Conservation (phyloP, 2,113 vertebrate species). For the Taurulus bubalis region DNA sequence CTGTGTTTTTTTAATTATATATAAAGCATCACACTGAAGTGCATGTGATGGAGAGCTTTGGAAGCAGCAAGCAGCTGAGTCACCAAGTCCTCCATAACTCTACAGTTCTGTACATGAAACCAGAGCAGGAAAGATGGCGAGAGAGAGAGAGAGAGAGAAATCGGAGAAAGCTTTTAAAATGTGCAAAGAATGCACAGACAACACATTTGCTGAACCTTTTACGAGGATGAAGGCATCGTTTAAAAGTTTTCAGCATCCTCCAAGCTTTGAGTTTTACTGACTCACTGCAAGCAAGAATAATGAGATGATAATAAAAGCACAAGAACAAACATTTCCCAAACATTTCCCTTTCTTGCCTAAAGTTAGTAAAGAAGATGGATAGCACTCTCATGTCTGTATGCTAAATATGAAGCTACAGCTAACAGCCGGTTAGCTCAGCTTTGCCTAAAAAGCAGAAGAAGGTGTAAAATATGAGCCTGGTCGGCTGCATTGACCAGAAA, state of each 20-base stretch:
- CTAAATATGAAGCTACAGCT: neutral
- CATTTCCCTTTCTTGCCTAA: neutral
- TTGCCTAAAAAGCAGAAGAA: neutral
- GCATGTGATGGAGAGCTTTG: constrained; percentile 22
- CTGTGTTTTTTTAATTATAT: neutral
- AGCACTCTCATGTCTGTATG: neutral
- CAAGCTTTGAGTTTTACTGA: neutral
- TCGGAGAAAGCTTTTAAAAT: constrained; percentile 13
- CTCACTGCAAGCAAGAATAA: neutral
- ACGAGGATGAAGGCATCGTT: neutral
- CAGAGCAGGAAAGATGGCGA: constrained; percentile 3
- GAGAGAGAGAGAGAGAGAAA: neutral
- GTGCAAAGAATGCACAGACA: constrained; percentile 1
- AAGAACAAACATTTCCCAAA: neutral
- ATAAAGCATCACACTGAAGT: constrained; percentile 10
- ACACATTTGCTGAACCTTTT: constrained; percentile 16
- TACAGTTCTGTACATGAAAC: constrained; percentile 28
- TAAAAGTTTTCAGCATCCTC: neutral
- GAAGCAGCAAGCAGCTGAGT: constrained; percentile 47
- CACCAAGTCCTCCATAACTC: constrained; percentile 40
- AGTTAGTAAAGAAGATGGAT: neutral
- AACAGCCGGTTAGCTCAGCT: neutral
- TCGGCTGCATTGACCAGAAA: neutral
- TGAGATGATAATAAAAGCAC: neutral
- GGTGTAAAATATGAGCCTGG: neutral